Percentiles rank a stretch among this genome's conserved stretches.
These are phyloP conservation scores for Ardeotis arabs DNA, from an alignment of 2,113 vertebrate genomes.

Conservation along the genomic window DNA sequence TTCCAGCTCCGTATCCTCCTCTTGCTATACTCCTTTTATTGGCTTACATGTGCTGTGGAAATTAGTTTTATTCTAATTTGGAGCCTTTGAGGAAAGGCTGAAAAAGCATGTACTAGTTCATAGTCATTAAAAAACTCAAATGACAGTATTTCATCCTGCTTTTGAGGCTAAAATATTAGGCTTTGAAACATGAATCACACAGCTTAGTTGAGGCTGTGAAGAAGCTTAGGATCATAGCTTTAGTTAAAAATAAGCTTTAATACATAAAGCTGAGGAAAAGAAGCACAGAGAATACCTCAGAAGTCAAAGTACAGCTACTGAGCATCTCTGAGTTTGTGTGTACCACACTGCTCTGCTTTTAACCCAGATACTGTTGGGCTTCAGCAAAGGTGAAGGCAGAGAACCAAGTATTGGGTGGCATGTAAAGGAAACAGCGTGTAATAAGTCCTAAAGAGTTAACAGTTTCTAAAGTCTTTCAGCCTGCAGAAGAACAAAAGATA, in stretches of 20 bases:
- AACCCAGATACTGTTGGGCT: background rate
- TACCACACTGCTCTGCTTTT: background rate
- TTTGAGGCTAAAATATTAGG: constrained; percentile 61
- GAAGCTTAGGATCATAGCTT: constrained; percentile 50
- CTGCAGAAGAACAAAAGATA: background rate
- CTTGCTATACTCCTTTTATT: constrained; percentile 46
- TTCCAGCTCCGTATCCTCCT: constrained; percentile 44
- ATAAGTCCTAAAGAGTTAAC: background rate
- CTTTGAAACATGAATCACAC: constrained; percentile 46
- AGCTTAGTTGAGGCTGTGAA: constrained; percentile 51
- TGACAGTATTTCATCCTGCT: constrained; percentile 65
- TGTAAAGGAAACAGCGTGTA: background rate
- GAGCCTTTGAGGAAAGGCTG: constrained; percentile 58
- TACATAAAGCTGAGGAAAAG: constrained; percentile 46
- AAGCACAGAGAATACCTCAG: constrained; percentile 8
- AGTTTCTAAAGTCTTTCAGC: background rate
- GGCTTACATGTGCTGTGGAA: constrained; percentile 56
- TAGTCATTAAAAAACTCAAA: constrained; percentile 64
- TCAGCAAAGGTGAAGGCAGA: background rate
- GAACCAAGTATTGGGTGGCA: background rate
- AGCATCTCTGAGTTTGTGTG: background rate
- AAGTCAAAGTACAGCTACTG: background rate
- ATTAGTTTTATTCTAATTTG: constrained; percentile 70
- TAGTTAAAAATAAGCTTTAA: constrained; percentile 68
- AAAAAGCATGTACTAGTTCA: constrained; percentile 49